phyloP scores from a whole-genome alignment of 2,113 vertebrate species.

The Podarcis muralis region DNA sequence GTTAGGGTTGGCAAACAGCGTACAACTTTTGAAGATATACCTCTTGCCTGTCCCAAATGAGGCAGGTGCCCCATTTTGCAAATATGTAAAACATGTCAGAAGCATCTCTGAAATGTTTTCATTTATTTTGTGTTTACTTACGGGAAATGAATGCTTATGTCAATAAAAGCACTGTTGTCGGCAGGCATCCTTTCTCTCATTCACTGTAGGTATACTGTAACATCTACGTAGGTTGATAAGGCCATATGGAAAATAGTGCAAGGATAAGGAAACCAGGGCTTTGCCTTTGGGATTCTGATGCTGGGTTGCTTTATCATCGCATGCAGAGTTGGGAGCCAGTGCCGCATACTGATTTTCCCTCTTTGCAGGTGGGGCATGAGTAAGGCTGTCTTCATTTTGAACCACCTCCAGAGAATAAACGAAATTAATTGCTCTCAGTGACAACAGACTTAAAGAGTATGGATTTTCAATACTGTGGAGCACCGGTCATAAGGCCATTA shows the following conservation, averaged over 20 bases:
- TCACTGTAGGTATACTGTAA: not conserved
- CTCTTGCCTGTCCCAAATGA: not conserved
- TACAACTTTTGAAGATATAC: not conserved
- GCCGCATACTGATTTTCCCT: not conserved
- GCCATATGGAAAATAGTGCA: not conserved
- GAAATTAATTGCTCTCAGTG: constrained; percentile 37
- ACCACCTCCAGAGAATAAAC: constrained; percentile 17
- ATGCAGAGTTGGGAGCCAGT: not conserved
- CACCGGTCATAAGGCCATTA: constrained; percentile 38
- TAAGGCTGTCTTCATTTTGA: constrained; percentile 1
- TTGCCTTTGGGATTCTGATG: not conserved
- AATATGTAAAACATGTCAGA: not conserved
- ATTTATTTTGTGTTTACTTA: not conserved
- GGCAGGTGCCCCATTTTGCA: not conserved
- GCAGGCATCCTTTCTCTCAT: constrained; percentile 14
- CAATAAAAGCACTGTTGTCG: not conserved
- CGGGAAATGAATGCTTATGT: not conserved
- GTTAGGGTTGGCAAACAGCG: too few species aligned
- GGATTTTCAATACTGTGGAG: constrained; percentile 53
- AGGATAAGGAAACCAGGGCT: not conserved
- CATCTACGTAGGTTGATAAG: not conserved
- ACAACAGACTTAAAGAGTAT: constrained; percentile 53
- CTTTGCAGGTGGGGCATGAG: constrained; percentile 27
- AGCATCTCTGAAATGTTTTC: not conserved
- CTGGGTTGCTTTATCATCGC: not conserved